Evolutionary conservation across 2,797 vertebrate species (phyloP), one percentile per base, ranked within the genome.

Genomic region (Centroberyx gerrardi): DNA sequence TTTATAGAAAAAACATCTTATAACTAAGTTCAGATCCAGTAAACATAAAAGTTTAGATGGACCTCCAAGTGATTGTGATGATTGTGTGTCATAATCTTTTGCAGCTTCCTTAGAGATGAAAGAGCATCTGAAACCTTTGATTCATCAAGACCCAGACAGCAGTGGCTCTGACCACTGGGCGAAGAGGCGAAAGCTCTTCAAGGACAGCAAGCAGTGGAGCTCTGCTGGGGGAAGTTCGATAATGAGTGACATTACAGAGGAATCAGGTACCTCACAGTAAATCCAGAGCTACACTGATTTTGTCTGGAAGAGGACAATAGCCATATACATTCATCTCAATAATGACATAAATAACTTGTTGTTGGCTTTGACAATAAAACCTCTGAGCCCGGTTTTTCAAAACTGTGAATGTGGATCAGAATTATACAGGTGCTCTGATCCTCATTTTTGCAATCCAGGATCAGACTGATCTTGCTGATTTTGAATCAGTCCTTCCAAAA

Each of bases 241-340:
- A 17, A 92, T 94, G 84, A 98, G 97, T 59, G 96, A 94, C 70
- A 87, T 97, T 82, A 97, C 96, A 0, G 96, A 98, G 62, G 96
- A 96, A 74, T 97, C 96, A 72, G 88, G 96, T 97, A 73, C 84
- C 46, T 4, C n/a, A 52, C 40, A 53, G 13, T 7, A 22, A 3
- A 36, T 18, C 10, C 10, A 46, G 7, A 31, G 27, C 9, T 48
- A 40, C 38, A 40, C 38, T 40, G 38, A 40, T 8, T 40, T 40
- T 40, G 38, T 40, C 8, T 40, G 38, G 8, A 40, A 40, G 38
- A 40, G 33, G 33, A 33, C 33, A 40, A 40, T 40, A 6, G 8
- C 38, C 10, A 12, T 40, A 40, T 2, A 40, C 38, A 12, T 8
- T 8, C 38, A 40, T 9, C 38, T 36, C 8, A 40, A 8, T 40